These are phyloP conservation scores for Haliclona indistincta DNA, from an alignment of 37 sponge, comb jelly and placozoan genomes.

Conservation along the genomic window DNA sequence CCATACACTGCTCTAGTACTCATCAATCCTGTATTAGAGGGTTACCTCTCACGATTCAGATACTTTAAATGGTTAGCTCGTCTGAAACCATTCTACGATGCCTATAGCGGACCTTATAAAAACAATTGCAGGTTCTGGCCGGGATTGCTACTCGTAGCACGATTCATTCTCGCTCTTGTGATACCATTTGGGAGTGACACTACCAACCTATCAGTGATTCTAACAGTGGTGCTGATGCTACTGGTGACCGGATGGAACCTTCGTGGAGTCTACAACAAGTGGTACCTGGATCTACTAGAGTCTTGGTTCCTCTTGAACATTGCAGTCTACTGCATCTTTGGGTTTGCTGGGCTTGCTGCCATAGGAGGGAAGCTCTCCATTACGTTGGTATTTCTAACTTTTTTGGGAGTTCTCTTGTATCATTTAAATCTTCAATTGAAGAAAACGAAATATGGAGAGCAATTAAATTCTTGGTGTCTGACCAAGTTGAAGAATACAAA, in stretches of 20 bases:
- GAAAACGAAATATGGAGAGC: too few relatives aligned
- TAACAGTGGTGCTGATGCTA: background rate
- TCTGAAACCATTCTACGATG: slow-evolving; percentile 10
- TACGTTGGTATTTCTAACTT: background rate
- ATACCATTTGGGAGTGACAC: background rate
- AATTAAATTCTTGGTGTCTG: too few relatives aligned
- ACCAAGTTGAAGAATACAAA: too few relatives aligned
- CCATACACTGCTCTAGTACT: slow-evolving; percentile 7
- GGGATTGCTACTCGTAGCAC: background rate
- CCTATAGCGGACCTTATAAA: background rate
- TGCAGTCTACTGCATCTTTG: too few relatives aligned
- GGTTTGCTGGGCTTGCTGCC: too few relatives aligned
- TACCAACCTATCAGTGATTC: background rate
- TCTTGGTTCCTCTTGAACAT: slow-evolving; percentile 9
- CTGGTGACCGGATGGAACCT: background rate
- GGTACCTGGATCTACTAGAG: slow-evolving; percentile 20
- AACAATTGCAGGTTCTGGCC: background rate
- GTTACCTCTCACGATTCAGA: background rate
- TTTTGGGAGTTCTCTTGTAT: background rate
- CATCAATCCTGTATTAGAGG: background rate
- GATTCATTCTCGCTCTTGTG: background rate
- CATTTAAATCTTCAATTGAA: background rate
- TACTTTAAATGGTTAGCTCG: background rate
- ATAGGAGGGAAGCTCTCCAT: too few relatives aligned
- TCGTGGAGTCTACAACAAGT: slow-evolving; percentile 26